Base-by-base conservation (phyloP, 2,113 vertebrate genomes). In the Chloropsis hardwickii region DNA sequence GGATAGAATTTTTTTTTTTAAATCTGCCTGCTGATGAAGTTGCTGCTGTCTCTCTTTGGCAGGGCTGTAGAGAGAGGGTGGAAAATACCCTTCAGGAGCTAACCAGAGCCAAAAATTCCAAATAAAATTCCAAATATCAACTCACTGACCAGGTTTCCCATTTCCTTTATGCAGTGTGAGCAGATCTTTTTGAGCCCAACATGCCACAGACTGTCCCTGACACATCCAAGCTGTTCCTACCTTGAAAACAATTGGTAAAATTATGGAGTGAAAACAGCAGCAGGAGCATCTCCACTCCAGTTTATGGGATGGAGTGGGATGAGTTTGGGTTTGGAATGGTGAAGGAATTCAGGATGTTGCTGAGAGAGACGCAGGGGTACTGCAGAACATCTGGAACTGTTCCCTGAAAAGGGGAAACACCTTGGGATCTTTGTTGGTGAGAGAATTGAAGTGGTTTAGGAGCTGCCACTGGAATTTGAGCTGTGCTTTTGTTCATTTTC, bases 1-100 rank as follows among this genome's bases (percentile, higher is more conserved):
- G 35, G 73, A 20, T 42, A 4, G 24, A 2, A 6, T 45, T 37
- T 20, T 8, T 83, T 37, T 37, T 62, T 66, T 22, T 0, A 84
- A 84, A 45, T 81, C 71, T 93, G 58, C 71, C 76, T 90, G 89
- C 73, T 86, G 93, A n/a, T 88, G 47, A 86, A 88, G 51, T 48
- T 88, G 82, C 71, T 94, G 88, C 90, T 95, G 1, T 77, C 73
- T 84, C 35, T 90, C 15, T 62, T 31, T n/a, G 67, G 62, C 66
- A 77, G 45, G 62, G 45, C 54, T 80, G 39, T 44, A 45, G 79
- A 64, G 88, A 35, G 64, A 82, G 54, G 12, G 33, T 62, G 71
- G 67, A 31, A 88, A 82, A 82, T 33, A 35, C 1, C 50, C 45
- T 79, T 58, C 47, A 48, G 86, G 79, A 87, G 17, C n/a, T 40